Conservation (phyloP, 2,888 invertebrate species). For the Drosophila paucipuncta region DNA sequence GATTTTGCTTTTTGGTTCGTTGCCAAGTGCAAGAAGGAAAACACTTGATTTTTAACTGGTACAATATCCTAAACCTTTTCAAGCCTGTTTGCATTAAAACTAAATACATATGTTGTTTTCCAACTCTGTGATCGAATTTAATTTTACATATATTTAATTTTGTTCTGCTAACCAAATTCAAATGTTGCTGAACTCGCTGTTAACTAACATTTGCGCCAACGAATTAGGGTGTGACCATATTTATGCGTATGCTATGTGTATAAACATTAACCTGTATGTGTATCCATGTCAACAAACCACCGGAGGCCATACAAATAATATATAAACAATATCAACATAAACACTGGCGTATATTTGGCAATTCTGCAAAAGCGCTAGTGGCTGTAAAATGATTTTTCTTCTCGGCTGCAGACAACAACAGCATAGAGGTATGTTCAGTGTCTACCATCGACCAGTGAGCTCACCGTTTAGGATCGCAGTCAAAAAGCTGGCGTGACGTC, state of each 20-base stretch:
- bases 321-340: constrained; percentile 11
- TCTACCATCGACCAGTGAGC: not conserved
- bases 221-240: constrained; percentile 29
- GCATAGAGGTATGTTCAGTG: constrained; percentile 12
- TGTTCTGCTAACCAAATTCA: not conserved
- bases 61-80: not conserved
- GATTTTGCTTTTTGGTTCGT: not conserved
- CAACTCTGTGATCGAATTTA: not conserved
- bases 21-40: not conserved
- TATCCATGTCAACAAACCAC: constrained; percentile 45
- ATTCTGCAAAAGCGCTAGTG: not conserved
- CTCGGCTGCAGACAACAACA: constrained; percentile 1
- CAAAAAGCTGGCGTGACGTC: constrained; percentile 34
- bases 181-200: not conserved
- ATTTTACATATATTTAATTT: not conserved
- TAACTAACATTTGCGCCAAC: constrained; percentile 6
- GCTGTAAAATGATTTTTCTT: constrained; percentile 32
- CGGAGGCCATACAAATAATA: constrained; percentile 42
- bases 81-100: not conserved
- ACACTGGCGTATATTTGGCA: constrained; percentile 19
- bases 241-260: constrained; percentile 1
- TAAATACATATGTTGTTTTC: not conserved
- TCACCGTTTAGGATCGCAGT: constrained; percentile 12
- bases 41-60: not conserved
- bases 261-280: constrained; percentile 2